A percentile compares a stretch with the other conserved stretches of the same genome.
phyloP scores from a whole-genome alignment of 2,113 vertebrate species.

The Leucoraja erinaceus region DNA sequence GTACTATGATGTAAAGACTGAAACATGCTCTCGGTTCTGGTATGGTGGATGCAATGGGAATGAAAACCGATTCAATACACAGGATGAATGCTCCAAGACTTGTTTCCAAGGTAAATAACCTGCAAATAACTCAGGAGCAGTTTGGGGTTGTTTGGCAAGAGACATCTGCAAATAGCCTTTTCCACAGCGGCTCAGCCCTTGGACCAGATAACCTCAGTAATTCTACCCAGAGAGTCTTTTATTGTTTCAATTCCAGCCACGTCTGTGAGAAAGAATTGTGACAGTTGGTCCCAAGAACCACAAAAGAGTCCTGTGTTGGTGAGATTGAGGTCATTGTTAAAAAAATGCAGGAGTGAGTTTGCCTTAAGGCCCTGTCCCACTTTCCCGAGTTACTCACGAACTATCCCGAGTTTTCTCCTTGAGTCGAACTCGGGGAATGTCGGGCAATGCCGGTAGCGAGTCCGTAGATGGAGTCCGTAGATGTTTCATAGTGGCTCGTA shows the following conservation, averaged over 20 bases:
- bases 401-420: too few relatives aligned
- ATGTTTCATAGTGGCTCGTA: too few relatives aligned
- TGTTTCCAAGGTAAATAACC: slow-evolving; percentile 70
- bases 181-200: too few relatives aligned
- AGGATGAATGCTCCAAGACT: slow-evolving; percentile 71
- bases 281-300: background rate
- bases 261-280: background rate
- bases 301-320: background rate
- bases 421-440: too few relatives aligned
- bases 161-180: too few relatives aligned
- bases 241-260: too few relatives aligned
- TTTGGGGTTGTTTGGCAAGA: background rate
- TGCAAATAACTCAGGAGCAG: background rate
- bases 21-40: slow-evolving; percentile 83
- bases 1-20: slow-evolving; percentile 64
- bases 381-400: too few relatives aligned
- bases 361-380: too few relatives aligned
- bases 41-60: slow-evolving; percentile 85
- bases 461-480: too few relatives aligned
- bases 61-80: slow-evolving; percentile 75
- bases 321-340: too few relatives aligned
- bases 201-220: too few relatives aligned
- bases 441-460: too few relatives aligned
- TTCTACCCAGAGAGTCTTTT: background rate
- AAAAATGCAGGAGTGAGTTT: background rate